These are phyloP conservation scores for Heterohyrax brucei DNA, from an alignment of 2,797 vertebrate genomes.

Conservation along the genomic window DNA sequence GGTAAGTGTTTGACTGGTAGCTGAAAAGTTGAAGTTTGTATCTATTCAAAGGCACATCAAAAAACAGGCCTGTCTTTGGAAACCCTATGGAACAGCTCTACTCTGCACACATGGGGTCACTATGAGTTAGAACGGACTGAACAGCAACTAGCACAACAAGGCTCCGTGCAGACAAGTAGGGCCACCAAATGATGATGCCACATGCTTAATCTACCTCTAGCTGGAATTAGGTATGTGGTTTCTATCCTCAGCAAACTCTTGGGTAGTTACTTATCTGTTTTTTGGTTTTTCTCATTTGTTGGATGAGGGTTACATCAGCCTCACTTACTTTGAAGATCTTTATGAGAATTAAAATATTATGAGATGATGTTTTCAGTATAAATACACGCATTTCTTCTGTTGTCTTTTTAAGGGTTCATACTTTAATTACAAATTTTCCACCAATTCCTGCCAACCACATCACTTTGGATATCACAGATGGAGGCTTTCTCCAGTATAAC, in stretches of 20 bases:
- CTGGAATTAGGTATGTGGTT: neutral
- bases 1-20: too few species aligned
- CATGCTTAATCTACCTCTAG: neutral
- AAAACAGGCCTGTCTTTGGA: too few species aligned
- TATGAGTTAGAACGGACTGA: too few species aligned
- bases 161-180: neutral
- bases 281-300: slow-evolving; percentile 18
- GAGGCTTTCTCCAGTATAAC: slow-evolving; percentile 91
- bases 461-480: slow-evolving; percentile 27
- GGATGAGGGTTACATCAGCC: neutral
- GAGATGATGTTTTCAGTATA: neutral
- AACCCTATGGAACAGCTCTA: too few species aligned
- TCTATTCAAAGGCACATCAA: too few species aligned
- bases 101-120: too few species aligned
- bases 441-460: slow-evolving; percentile 63
- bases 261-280: neutral
- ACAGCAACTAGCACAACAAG: too few species aligned
- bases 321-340: slow-evolving; percentile 7
- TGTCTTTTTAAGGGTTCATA: neutral
- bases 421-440: slow-evolving; percentile 77
- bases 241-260: neutral
- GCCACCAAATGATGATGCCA: too few species aligned
- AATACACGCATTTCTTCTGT: neutral
- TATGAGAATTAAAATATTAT: neutral
- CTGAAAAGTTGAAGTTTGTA: too few species aligned